These are phyloP conservation scores for Pyxicephalus adspersus DNA, from an alignment of 2,113 vertebrate species.

Conservation along the genomic window DNA sequence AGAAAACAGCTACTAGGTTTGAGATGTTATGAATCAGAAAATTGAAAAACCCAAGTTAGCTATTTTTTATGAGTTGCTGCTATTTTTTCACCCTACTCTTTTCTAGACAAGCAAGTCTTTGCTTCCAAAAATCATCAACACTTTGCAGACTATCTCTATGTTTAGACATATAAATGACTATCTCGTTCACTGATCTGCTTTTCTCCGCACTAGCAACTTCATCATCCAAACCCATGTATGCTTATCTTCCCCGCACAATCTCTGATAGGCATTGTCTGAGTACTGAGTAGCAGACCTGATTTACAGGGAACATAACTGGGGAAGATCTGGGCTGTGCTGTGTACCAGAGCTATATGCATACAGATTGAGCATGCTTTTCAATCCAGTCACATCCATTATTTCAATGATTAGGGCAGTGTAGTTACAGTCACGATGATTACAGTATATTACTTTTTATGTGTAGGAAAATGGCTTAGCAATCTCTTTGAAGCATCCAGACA, in stretches of 20 bases:
- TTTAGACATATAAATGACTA: conserved; percentile 8
- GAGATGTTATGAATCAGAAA: too few relatives aligned
- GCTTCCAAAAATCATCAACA: too few relatives aligned
- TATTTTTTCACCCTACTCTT: too few relatives aligned
- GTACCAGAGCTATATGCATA: conserved; percentile 28
- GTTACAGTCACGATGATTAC: conserved; percentile 33
- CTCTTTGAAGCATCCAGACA: conserved; percentile 42
- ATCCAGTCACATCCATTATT: conserved; percentile 42
- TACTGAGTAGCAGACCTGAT: conserved; percentile 4
- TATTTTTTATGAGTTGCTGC: too few relatives aligned
- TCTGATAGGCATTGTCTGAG: neutral
- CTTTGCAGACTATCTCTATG: neutral
- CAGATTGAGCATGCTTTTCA: neutral
- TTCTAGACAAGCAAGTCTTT: too few relatives aligned
- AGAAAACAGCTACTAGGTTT: too few relatives aligned
- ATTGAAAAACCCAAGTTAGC: too few relatives aligned
- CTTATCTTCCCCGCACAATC: conserved; percentile 1
- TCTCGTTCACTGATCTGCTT: neutral
- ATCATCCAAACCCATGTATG: neutral
- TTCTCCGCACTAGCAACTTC: neutral
- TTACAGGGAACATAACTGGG: too few relatives aligned
- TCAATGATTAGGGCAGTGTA: conserved; percentile 38
- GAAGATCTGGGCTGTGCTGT: neutral
- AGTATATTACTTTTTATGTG: conserved; percentile 31
- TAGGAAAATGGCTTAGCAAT: conserved; percentile 33